Conservation (phyloP, 2,113 vertebrate genomes). For the Mobula birostris region DNA sequence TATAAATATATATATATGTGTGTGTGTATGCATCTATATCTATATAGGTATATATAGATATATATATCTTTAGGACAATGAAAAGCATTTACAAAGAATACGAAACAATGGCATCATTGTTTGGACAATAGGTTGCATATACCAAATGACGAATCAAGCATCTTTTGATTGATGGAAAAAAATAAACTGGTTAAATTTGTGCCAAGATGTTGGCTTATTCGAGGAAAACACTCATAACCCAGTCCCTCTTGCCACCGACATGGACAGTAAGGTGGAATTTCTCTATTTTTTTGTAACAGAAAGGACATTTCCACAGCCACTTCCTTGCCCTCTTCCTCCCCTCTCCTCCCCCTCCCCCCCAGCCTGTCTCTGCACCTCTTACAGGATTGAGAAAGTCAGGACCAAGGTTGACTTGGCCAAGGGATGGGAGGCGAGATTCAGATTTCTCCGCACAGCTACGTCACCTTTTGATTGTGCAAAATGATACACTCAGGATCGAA, state of each 20-base stretch:
- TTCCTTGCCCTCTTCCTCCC: not conserved
- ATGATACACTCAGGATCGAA: not conserved
- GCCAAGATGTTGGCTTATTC: not conserved
- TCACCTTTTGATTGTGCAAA: not conserved
- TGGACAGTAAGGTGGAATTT: not conserved
- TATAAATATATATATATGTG: conserved; percentile 22
- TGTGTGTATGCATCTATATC: conserved; percentile 9
- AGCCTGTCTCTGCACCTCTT: not conserved
- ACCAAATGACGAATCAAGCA: conserved; percentile 22
- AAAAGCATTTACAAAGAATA: not conserved
- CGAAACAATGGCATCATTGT: not conserved
- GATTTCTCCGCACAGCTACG: not conserved
- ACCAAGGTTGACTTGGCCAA: not conserved
- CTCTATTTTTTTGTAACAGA: not conserved
- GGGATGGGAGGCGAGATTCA: not conserved
- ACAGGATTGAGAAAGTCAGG: not conserved
- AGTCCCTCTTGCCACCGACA: not conserved
- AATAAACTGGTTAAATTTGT: not conserved
- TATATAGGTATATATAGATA: conserved; percentile 27
- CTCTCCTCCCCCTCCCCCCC: not conserved
- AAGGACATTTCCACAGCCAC: not conserved
- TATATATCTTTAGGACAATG: conserved; percentile 30
- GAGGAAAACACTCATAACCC: not conserved
- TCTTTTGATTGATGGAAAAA: not conserved
- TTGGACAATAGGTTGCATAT: conserved; percentile 15